Base-by-base conservation (phyloP, 2,113 vertebrate genomes). In the Gasterosteus nipponicus region DNA sequence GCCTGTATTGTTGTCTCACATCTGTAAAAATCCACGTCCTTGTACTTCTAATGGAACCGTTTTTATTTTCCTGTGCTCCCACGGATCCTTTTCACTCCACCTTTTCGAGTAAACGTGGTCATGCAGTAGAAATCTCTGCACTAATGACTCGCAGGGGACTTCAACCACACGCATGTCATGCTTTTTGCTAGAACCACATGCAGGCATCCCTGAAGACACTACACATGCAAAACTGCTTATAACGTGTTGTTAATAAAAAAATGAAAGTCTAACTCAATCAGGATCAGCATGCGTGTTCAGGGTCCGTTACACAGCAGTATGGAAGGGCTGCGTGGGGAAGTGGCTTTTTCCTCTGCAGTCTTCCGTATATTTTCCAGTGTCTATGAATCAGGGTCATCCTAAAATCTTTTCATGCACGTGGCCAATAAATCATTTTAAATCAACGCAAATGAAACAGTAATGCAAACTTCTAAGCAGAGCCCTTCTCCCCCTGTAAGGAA, bases 1-100 rank as follows among this genome's bases (percentile, higher is more conserved):
- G 69, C 69, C 19, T 59, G 77, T 54, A 85, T 89, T 91, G 85
- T 91, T 88, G 71, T 74, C 80, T 82, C 80, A 89, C 88, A 86
- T 91, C 88, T 90, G 84, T 78, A 75, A 83, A 91, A 88, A 75
- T 89, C 70, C 29, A 63, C 53, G 70, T 87, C 78, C 71, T 82
- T 75, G 54, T 26, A 10, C 57, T 79, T 78, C 57, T 16, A 72
- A 56, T 38, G 59, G 51, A 75, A 66, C 19, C 35, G 35, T 69
- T 69, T 79, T 42, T 22, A 68, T 62, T 80, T 79, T 67, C 81
- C 77, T 18, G 65, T 10, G 51, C 51, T 64, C 38, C 51, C 44
- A 76, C 14, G 7, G 33, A 77, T 70, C 15, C 22, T 6, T 57
- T 66, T 70, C 68, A 62, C 64, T 65, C 57, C 57, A 77, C 39